These are phyloP conservation scores for Porphyrio hochstetteri DNA, from an alignment of 2,113 vertebrate genomes.

Conservation along the genomic window DNA sequence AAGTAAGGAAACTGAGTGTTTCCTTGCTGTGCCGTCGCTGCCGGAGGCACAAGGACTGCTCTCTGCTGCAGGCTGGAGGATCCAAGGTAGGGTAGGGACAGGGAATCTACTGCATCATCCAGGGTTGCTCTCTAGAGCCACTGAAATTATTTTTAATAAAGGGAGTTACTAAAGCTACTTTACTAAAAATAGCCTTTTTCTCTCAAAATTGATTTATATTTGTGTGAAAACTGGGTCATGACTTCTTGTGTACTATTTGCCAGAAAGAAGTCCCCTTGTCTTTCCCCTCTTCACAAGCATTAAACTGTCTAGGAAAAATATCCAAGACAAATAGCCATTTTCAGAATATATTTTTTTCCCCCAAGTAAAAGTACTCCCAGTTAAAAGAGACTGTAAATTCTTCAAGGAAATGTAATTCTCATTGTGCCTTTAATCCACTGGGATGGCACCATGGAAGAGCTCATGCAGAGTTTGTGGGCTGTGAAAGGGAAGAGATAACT, in stretches of 20 bases:
- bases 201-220: not conserved
- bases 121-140: not conserved
- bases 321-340: not conserved
- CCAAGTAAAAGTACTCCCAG: not conserved
- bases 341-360: not conserved
- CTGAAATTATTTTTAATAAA: not conserved
- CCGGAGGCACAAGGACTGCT: not conserved
- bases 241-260: not conserved
- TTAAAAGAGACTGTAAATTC: not conserved
- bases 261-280: not conserved
- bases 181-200: not conserved
- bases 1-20: not conserved
- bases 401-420: not conserved
- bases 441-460: not conserved
- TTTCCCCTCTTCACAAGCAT: not conserved
- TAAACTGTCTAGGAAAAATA: not conserved
- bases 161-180: not conserved
- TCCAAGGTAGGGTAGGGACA: not conserved
- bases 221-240: not conserved
- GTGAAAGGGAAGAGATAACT: not conserved
- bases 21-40: not conserved
- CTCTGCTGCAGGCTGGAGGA: accelerated
- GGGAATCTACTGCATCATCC: not conserved
- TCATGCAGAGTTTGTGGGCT: not conserved
- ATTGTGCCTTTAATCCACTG: not conserved